Base-by-base conservation (phyloP, 1,140 invertebrate genomes). In the Proctacanthus coquilletti region DNA sequence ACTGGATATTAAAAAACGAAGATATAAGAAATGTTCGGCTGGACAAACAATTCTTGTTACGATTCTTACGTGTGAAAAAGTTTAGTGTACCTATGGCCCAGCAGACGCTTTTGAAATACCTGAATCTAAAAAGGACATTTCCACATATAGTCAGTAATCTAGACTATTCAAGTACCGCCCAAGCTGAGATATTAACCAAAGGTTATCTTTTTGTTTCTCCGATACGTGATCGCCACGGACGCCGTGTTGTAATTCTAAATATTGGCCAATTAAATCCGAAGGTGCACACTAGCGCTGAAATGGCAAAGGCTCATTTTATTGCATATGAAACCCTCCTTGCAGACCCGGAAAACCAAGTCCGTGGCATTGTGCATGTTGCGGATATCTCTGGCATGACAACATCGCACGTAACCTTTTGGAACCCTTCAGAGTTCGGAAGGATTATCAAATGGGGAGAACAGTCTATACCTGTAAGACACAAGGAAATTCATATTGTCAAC, bases 31-130 rank as follows among this genome's bases (percentile, higher is more conserved):
- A 80, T 52, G 70, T 78, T 14, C 64, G 75, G 42, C 66, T 66
- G 74, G 83, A 86, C 59, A 69, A 74, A 30, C 68, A 61, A 38
- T 87, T 85, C 54, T 62, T 86, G 39, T 59, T 86, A 23, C 64
- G 81, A 25, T 87, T 86, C 50, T 62, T 86, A 33, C 66, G 82
- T 3, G 69, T 72, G 29, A 79, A 83, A 51, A 86, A 86, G 54
- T 86, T 75, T 62, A 78, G 76, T 46, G 66, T 88, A 13, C 77
- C 75, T 2, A 74, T 84, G 69, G 77, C 84, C 0, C 74, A 85
- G 50, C 74, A 82, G 47, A 76, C 74, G 8, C 50, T 89, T 6
- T 63, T 86, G 8, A 85, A 84, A 49, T 88, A 85, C 54, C 66
- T 87, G 34, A 76, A 76, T 47, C 68, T 85, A 36, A 65, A 77